Evolutionary conservation across 2,888 invertebrate species (phyloP).

Genomic region (Sympetrum striolatum): DNA sequence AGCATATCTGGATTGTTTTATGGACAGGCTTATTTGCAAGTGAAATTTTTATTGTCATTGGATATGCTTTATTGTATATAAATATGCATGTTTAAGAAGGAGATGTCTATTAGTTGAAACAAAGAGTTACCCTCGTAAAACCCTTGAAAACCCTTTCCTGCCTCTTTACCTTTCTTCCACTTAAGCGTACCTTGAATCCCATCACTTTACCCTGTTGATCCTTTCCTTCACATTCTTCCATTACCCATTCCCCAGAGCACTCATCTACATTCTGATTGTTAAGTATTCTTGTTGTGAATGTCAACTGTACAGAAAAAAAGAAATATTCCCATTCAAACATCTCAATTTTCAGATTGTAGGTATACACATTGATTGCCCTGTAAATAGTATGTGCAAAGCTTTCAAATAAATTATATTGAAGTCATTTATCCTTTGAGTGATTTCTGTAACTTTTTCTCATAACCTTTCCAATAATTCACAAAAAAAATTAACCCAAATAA

Average conservation of each 20-base stretch:
- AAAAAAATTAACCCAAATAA: too few relatives aligned
- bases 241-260: conserved; percentile 33
- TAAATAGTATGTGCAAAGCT: conserved; percentile 45
- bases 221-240: conserved; percentile 23
- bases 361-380: conserved; percentile 42
- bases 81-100: conserved; percentile 38
- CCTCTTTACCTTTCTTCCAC: conserved; percentile 19
- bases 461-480: too few relatives aligned
- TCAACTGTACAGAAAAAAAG: conserved; percentile 45
- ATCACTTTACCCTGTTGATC: conserved; percentile 9
- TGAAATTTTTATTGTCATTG: conserved; percentile 31
- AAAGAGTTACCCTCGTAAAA: neutral
- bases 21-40: conserved; percentile 29
- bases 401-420: conserved; percentile 46
- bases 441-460: neutral
- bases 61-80: conserved; percentile 40
- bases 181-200: conserved; percentile 22
- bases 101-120: conserved; percentile 39
- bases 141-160: conserved; percentile 8
- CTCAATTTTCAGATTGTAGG: conserved; percentile 45
- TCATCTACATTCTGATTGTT: conserved; percentile 45
- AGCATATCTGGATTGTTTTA: conserved; percentile 9
- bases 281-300: conserved; percentile 45
- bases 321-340: conserved; percentile 42
- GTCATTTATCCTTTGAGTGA: conserved; percentile 30